phyloP scores from a whole-genome alignment of 2,888 invertebrate genomes.

The Meandrusa payeni region DNA sequence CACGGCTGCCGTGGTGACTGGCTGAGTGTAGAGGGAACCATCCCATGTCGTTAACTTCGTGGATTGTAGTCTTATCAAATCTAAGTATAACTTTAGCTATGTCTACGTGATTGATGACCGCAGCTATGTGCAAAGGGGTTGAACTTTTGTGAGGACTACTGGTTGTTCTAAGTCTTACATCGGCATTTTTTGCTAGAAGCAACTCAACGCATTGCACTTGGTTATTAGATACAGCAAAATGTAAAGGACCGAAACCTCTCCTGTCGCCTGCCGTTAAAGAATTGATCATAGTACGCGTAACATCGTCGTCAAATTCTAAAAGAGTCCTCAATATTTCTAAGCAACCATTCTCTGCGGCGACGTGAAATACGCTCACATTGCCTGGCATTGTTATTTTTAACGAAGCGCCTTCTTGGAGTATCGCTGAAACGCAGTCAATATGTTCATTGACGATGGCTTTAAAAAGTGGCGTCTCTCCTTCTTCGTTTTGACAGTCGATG shows the following conservation, averaged over 20 bases:
- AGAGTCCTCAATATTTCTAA: slow-evolving; percentile 75
- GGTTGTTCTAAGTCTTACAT: slow-evolving; percentile 64
- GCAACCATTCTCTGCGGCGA: slow-evolving; percentile 79
- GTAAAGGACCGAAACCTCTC: slow-evolving; percentile 72
- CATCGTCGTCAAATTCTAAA: slow-evolving; percentile 60
- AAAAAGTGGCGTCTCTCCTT: slow-evolving; percentile 73
- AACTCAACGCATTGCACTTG: slow-evolving; percentile 63
- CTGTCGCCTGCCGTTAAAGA: slow-evolving; percentile 53
- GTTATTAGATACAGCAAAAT: slow-evolving; percentile 79
- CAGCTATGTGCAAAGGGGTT: slow-evolving; percentile 72
- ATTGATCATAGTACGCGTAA: slow-evolving; percentile 52
- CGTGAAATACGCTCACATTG: slow-evolving; percentile 79
- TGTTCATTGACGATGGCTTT: slow-evolving; percentile 67
- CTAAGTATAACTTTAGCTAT: slow-evolving; percentile 57
- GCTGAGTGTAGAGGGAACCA: slow-evolving; percentile 70
- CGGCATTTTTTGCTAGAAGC: slow-evolving; percentile 65
- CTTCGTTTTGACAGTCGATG: slow-evolving; percentile 66
- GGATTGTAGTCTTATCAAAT: slow-evolving; percentile 61
- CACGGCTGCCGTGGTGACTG: slow-evolving; percentile 80
- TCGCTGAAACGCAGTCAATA: slow-evolving; percentile 59
- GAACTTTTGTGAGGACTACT: slow-evolving; percentile 59
- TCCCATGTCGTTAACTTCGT: slow-evolving; percentile 61
- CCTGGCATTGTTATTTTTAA: slow-evolving; percentile 62
- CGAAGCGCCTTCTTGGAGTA: slow-evolving; percentile 70
- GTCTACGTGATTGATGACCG: slow-evolving; percentile 57